Evolutionary conservation across 2,888 invertebrate genomes (phyloP), one percentile per base, ranked within the genome.

Genomic region (Idaea biselata): DNA sequence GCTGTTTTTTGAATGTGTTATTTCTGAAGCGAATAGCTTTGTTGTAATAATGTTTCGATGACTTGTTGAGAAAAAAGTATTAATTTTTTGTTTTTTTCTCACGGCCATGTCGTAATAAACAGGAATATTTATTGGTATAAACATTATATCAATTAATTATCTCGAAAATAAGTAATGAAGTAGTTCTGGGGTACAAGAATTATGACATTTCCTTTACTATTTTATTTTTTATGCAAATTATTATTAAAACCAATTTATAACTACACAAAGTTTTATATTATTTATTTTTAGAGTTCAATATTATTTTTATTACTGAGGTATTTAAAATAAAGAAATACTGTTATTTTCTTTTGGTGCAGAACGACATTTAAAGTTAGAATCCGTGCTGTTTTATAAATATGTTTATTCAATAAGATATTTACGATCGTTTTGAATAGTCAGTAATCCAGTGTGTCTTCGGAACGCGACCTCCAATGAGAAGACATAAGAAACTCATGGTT

Each of bases 1-100:
- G n/a, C 17, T 33, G 18, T 32, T 33, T 58, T 58, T 58, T 58
- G 55, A 7, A 55, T 16, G 44, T 44, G 11, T 44, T 44, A 44
- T 44, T 44, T 44, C 44, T 44, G 6, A 44, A 44, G 14, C 44
- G 8, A 44, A 44, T 44, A 44, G 44, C 44, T 44, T 44, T 44
- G 44, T 6, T 14, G 14, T 44, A 11, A 14, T 44, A 44, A 11
- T 44, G 14, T 14, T 44, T 44, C 0, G 44, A 44, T 44, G 11
- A 44, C 44, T 44, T 6, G 44, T 44, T 44, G 44, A 14, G 44
- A 44, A 14, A 32, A 44, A 44, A 44, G 44, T 44, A 44, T 44
- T 44, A 8, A 44, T 44, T 14, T 44, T 44, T 11, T 44, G 11
- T 44, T 14, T 44, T 44, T 44, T 44, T 44, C 44, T 44, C 44